Conservation (phyloP, 2,797 vertebrate species). For the Phyllotis vaccarum region DNA sequence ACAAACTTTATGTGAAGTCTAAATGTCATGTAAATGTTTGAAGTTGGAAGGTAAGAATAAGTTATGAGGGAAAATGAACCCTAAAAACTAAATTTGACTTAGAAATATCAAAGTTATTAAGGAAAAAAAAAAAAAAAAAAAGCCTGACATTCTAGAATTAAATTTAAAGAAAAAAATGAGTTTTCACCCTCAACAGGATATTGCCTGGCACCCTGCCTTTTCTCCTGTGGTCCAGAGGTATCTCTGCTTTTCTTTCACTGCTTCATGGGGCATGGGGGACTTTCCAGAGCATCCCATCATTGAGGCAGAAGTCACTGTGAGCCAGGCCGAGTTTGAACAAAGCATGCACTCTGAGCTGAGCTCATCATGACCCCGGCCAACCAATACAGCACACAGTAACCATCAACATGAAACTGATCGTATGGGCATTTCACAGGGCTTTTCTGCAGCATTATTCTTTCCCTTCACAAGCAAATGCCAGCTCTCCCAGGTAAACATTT, state of each 20-base stretch:
- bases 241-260: constrained; percentile 14
- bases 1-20: background rate
- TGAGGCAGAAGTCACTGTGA: background rate
- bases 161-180: constrained; percentile 40
- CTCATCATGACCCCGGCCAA: background rate
- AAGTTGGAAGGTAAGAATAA: constrained; percentile 49
- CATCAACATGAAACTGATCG: background rate
- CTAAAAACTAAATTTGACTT: constrained; percentile 57
- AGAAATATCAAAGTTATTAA: background rate
- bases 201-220: constrained; percentile 45
- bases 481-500: constrained; percentile 12
- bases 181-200: constrained; percentile 2
- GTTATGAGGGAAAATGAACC: too few relatives aligned
- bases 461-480: background rate
- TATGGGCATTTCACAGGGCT: background rate
- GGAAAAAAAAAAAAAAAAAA: background rate
- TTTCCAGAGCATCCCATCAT: background rate
- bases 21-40: background rate
- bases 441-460: background rate
- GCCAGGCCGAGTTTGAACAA: background rate
- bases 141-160: constrained; percentile 36
- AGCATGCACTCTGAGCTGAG: background rate
- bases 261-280: background rate
- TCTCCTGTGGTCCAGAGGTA: background rate
- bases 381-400: rapidly evolving